These are phyloP conservation scores for Salticus scenicus DNA, from an alignment of 2,888 invertebrate genomes.

Conservation along the genomic window DNA sequence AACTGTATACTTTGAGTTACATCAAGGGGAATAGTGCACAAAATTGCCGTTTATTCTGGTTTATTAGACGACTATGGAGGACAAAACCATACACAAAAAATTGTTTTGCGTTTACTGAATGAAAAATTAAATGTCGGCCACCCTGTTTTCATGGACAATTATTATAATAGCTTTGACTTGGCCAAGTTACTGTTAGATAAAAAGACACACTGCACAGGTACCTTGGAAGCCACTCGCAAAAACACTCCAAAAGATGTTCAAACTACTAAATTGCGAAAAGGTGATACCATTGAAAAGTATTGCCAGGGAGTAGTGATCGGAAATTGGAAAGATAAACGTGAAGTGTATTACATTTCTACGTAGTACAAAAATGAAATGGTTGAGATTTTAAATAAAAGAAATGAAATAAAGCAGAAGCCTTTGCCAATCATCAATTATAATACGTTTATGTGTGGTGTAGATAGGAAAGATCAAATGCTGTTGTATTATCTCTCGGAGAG, in stretches of 20 bases:
- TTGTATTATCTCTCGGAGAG: slow-evolving; percentile 42
- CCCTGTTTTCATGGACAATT: slow-evolving; percentile 42
- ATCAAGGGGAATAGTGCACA: slow-evolving; percentile 62
- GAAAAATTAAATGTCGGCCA: slow-evolving; percentile 46
- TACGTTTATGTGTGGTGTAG: slow-evolving; percentile 27
- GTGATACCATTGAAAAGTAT: slow-evolving; percentile 4
- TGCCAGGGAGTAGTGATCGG: slow-evolving; percentile 17
- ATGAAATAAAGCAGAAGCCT: slow-evolving; percentile 23
- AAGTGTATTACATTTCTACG: slow-evolving; percentile 29
- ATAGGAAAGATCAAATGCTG: slow-evolving; percentile 42
- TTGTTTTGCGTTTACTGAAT: slow-evolving; percentile 37
- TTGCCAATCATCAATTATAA: slow-evolving; percentile 19
- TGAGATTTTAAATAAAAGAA: slow-evolving; percentile 24
- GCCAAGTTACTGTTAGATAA: slow-evolving; percentile 35
- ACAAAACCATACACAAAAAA: slow-evolving; percentile 26
- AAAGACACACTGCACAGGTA: slow-evolving; percentile 39
- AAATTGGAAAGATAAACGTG: slow-evolving; percentile 39
- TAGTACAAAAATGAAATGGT: slow-evolving; percentile 33
- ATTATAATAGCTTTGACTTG: slow-evolving; percentile 37
- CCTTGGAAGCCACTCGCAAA: slow-evolving; percentile 28
- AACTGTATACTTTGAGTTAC: slow-evolving; percentile 74
- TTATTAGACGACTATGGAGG: slow-evolving; percentile 32
- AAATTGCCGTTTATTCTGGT: slow-evolving; percentile 44
- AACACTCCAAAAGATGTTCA: slow-evolving; percentile 32
- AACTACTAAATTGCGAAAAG: slow-evolving; percentile 19